phyloP scores from a whole-genome alignment of 2,888 invertebrate genomes.

The Iphiclides podalirius region DNA sequence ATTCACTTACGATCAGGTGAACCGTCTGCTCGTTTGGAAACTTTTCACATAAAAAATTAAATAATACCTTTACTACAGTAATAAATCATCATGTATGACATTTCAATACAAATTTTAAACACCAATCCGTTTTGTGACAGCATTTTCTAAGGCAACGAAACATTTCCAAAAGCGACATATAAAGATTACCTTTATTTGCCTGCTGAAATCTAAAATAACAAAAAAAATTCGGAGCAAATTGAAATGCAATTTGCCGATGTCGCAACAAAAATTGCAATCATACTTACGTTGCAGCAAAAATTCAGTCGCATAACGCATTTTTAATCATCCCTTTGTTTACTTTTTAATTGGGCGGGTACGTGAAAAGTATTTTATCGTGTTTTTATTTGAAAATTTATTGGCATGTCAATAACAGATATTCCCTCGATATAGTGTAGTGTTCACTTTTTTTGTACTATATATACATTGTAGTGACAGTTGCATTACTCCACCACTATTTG shows the following conservation, averaged over 20 bases:
- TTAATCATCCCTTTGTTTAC: constrained; percentile 35
- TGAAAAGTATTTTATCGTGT: constrained; percentile 25
- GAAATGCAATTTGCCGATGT: neutral
- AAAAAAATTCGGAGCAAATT: no score
- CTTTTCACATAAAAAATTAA: no score
- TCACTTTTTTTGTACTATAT: constrained; percentile 11
- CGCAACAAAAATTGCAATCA: neutral
- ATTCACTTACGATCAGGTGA: no score
- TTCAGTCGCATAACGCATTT: constrained; percentile 31
- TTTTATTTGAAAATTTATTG: constrained; percentile 28
- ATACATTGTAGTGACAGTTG: neutral
- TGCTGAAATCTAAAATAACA: no score
- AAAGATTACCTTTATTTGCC: no score
- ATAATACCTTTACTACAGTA: no score
- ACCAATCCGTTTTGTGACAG: no score
- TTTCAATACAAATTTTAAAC: no score
- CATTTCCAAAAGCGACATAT: no score
- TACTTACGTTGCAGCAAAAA: constrained; percentile 31
- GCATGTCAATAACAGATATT: constrained; percentile 27
- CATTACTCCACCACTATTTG: neutral
- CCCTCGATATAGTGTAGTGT: constrained; percentile 11
- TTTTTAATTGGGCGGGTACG: constrained; percentile 35
- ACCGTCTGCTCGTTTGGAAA: no score
- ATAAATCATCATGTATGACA: no score
- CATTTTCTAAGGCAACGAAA: no score